Percentiles rank a stretch among this genome's conserved stretches.
These are phyloP conservation scores for Bradypus variegatus DNA, from an alignment of 2,797 vertebrate genomes.

Conservation along the genomic window DNA sequence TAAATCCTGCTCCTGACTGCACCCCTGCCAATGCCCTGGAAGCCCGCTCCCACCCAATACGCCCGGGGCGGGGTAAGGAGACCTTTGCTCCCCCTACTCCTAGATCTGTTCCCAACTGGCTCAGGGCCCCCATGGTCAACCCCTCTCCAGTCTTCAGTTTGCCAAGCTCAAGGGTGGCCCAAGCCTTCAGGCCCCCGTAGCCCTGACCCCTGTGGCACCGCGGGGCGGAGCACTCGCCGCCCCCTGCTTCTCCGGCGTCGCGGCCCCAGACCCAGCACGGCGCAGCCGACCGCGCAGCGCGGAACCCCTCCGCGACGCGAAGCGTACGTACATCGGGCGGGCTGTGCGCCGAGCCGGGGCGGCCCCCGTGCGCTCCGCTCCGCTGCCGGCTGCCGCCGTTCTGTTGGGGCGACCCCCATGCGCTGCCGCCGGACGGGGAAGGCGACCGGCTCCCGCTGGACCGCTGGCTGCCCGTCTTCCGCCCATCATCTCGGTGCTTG, in stretches of 20 bases:
- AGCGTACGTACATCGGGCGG: constrained; percentile 93
- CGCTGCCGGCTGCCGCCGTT: constrained; percentile 81
- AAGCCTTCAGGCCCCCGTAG: neutral
- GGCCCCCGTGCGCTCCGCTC: constrained; percentile 78
- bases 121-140: neutral
- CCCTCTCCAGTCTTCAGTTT: neutral
- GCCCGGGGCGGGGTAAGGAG: neutral
- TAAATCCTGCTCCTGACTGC: neutral
- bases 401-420: constrained; percentile 83
- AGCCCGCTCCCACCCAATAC: neutral
- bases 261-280: neutral
- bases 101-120: neutral
- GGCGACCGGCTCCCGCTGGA: constrained; percentile 80
- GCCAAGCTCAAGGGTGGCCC: constrained; percentile 16
- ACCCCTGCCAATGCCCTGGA: neutral
- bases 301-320: constrained; percentile 72
- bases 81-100: neutral
- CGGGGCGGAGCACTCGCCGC: neutral
- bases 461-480: constrained; percentile 78
- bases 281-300: constrained; percentile 36
- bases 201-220: neutral
- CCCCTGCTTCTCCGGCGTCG: neutral
- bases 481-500: constrained; percentile 83
- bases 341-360: constrained; percentile 78
- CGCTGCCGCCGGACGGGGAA: constrained; percentile 75